These are phyloP conservation scores for Napeogenes inachia DNA, from an alignment of 2,888 invertebrate species.

Conservation along the genomic window DNA sequence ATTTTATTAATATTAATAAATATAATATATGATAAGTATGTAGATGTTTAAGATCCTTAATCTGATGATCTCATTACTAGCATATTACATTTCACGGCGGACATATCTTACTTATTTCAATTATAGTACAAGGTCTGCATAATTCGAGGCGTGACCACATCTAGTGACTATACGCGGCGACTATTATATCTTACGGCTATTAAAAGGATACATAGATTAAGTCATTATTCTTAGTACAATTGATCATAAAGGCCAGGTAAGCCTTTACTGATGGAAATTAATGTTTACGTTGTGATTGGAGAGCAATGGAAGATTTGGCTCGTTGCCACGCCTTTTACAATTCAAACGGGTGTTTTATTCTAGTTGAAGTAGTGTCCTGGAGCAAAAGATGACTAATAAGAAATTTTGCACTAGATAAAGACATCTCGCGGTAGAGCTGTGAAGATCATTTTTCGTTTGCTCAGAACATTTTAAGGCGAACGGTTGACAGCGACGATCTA, in stretches of 20 bases:
- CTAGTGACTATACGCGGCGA: conserved; percentile 16
- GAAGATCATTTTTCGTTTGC: conserved; percentile 54
- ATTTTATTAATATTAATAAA: too few relatives aligned
- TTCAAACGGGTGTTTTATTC: conserved; percentile 43
- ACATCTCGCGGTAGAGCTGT: conserved; percentile 40
- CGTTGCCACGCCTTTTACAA: conserved; percentile 43
- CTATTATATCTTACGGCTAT: conserved; percentile 7
- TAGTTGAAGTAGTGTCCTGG: conserved; percentile 29
- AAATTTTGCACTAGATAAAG: conserved; percentile 51
- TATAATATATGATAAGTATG: background rate
- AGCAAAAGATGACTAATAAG: conserved; percentile 47
- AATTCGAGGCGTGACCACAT: conserved; percentile 48
- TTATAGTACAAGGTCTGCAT: conserved; percentile 49
- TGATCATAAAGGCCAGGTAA: conserved; percentile 2
- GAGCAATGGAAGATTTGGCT: conserved; percentile 46
- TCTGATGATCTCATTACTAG: conserved; percentile 23
- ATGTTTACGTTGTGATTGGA: conserved; percentile 25
- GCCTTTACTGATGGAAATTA: conserved; percentile 16
- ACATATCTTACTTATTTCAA: conserved; percentile 40
- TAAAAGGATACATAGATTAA: conserved; percentile 1
- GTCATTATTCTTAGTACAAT: conserved; percentile 3
- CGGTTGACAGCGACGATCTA: conserved; percentile 53
- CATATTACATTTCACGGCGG: conserved; percentile 49
- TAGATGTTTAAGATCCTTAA: conserved; percentile 16
- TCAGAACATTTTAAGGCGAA: conserved; percentile 37